phyloP scores from a whole-genome alignment of 2,113 vertebrate genomes.

The Phocoena phocoena region DNA sequence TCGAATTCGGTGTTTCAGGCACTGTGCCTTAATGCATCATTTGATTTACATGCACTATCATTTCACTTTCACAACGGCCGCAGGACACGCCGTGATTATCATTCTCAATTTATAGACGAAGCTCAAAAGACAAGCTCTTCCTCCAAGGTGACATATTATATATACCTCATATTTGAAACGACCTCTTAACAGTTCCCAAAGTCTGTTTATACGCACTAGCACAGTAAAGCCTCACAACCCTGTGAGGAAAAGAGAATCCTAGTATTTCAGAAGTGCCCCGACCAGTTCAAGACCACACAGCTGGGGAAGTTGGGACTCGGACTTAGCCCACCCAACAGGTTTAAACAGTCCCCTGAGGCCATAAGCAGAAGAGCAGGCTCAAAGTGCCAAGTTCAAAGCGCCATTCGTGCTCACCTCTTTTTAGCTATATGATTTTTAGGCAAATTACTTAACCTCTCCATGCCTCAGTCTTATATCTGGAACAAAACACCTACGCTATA shows the following conservation, averaged over 20 bases:
- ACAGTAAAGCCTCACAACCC: not conserved
- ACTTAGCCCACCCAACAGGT: not conserved
- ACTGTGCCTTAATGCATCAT: not conserved
- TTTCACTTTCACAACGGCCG: not conserved
- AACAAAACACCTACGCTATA: not conserved
- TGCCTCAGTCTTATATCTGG: not conserved
- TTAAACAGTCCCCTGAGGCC: not conserved
- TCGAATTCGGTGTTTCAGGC: not conserved
- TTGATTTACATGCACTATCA: not conserved
- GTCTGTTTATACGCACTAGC: not conserved
- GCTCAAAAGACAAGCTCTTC: not conserved
- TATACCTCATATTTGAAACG: not conserved
- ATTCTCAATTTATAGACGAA: not conserved
- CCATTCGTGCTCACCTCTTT: not conserved
- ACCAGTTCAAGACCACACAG: not conserved
- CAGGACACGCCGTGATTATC: not conserved
- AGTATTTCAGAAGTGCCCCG: not conserved
- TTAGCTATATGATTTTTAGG: not conserved
- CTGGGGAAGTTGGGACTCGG: not conserved
- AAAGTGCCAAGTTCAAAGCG: not conserved
- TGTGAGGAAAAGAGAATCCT: not conserved
- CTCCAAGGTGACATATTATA: not conserved
- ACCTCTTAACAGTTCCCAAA: not conserved
- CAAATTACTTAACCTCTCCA: not conserved
- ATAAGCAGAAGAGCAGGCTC: not conserved